Percentiles rank a stretch among this genome's conserved stretches.
phyloP scores from a whole-genome alignment of 2,888 invertebrate species.

The Nephrocerus scutellatus region DNA sequence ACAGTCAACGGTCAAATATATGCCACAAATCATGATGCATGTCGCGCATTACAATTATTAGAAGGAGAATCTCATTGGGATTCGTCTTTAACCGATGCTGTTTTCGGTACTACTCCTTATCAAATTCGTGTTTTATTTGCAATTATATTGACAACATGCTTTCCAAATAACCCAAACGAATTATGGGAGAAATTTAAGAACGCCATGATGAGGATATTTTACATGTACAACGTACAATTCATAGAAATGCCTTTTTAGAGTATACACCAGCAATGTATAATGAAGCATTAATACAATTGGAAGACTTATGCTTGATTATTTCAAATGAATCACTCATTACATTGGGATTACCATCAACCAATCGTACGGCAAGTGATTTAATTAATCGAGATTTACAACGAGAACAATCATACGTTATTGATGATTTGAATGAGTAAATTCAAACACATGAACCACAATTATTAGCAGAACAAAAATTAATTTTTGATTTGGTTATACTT shows the following conservation, averaged over 20 bases:
- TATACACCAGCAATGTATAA: constrained; percentile 8
- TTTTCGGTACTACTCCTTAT: constrained; percentile 10
- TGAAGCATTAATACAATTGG: constrained; percentile 12
- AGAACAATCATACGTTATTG: constrained; percentile 10
- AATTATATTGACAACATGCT: constrained; percentile 13
- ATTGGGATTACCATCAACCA: constrained; percentile 14
- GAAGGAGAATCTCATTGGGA: constrained; percentile 18
- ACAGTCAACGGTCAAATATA: constrained; percentile 4
- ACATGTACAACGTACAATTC: constrained; percentile 3
- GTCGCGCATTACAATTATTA: constrained; percentile 6
- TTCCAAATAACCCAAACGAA: constrained; percentile 6
- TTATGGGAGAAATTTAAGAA: constrained; percentile 17
- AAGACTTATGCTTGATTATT: constrained; percentile 9
- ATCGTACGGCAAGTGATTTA: constrained; percentile 14
- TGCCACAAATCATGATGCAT: constrained; percentile 23
- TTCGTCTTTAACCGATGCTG: constrained; percentile 18
- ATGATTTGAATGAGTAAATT: constrained; percentile 7
- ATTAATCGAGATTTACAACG: constrained; percentile 7
- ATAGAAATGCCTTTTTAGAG: constrained; percentile 1
- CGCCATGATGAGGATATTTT: constrained; percentile 16
- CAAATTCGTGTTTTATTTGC: constrained; percentile 22
- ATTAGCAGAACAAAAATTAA: constrained; percentile 11
- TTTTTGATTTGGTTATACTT: constrained; percentile 12
- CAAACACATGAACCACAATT: constrained; percentile 11
- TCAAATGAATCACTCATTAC: constrained; percentile 8